phyloP scores from a whole-genome alignment of 2,888 invertebrate genomes.

The Lepidochrysops patricia region DNA sequence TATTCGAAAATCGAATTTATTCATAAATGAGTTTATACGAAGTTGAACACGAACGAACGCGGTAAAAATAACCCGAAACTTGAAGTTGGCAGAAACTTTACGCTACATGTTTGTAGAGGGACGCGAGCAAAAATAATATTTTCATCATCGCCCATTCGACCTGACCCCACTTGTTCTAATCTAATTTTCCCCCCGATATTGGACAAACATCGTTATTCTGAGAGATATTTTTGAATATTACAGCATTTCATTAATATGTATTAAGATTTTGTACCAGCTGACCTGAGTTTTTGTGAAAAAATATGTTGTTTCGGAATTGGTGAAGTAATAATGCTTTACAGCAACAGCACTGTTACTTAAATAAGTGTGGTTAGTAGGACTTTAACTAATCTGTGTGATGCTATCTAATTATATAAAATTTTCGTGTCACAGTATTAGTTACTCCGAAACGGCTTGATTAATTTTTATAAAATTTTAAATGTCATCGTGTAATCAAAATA shows the following conservation, averaged over 20 bases:
- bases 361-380: no score
- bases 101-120: slow-evolving; percentile 5
- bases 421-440: no score
- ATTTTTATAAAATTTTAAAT: no score
- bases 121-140: slow-evolving; percentile 40
- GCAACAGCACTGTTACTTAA: no score
- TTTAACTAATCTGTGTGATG: no score
- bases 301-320: neutral
- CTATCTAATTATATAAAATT: no score
- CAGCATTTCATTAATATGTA: neutral
- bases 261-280: neutral
- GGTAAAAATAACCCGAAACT: neutral
- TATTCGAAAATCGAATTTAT: neutral
- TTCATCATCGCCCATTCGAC: slow-evolving; percentile 49
- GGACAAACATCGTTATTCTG: slow-evolving; percentile 23
- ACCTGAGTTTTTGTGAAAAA: neutral
- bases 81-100: slow-evolving; percentile 3
- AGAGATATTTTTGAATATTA: slow-evolving; percentile 9
- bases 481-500: no score
- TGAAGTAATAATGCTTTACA: no score
- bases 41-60: neutral
- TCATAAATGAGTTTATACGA: neutral
- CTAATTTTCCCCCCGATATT: slow-evolving; percentile 47
- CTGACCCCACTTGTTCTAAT: slow-evolving; percentile 66
- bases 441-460: no score